These are phyloP conservation scores for Hypercompe scribonia DNA, from an alignment of 2,888 invertebrate species.

Conservation along the genomic window DNA sequence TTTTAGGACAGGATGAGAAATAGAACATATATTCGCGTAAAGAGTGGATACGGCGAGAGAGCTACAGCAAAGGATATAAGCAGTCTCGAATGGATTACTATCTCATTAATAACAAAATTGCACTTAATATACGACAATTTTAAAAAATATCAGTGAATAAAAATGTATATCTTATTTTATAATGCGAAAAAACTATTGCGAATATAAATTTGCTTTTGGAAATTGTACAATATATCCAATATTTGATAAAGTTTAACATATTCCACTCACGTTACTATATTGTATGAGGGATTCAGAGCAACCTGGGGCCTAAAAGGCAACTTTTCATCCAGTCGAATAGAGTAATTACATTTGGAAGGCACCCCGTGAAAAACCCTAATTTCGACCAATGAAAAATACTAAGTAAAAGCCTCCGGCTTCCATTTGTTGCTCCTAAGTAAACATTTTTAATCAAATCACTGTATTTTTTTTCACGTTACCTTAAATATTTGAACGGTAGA, in stretches of 20 bases:
- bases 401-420: conserved; percentile 45
- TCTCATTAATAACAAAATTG: too few relatives aligned
- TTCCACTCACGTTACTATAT: conserved; percentile 45
- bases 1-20: too few relatives aligned
- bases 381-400: conserved; percentile 64
- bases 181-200: not conserved
- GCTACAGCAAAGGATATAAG: too few relatives aligned
- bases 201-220: not conserved
- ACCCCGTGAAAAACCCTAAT: conserved; percentile 64
- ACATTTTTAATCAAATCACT: conserved; percentile 68
- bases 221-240: conserved; percentile 20
- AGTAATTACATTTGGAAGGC: conserved; percentile 71
- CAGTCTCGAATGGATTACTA: too few relatives aligned
- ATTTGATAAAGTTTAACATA: conserved; percentile 41
- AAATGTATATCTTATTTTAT: too few relatives aligned
- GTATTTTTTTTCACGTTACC: conserved; percentile 40
- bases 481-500: conserved; percentile 48
- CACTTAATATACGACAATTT: too few relatives aligned
- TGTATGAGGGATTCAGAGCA: conserved; percentile 34
- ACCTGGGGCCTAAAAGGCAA: conserved; percentile 50
- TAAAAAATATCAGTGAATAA: not conserved
- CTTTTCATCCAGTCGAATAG: conserved; percentile 69
- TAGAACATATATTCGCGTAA: too few relatives aligned
- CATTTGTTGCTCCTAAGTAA: conserved; percentile 64
- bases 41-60: too few relatives aligned